Conservation (phyloP, 2,888 invertebrate genomes). For the Amphipoea lucens region DNA sequence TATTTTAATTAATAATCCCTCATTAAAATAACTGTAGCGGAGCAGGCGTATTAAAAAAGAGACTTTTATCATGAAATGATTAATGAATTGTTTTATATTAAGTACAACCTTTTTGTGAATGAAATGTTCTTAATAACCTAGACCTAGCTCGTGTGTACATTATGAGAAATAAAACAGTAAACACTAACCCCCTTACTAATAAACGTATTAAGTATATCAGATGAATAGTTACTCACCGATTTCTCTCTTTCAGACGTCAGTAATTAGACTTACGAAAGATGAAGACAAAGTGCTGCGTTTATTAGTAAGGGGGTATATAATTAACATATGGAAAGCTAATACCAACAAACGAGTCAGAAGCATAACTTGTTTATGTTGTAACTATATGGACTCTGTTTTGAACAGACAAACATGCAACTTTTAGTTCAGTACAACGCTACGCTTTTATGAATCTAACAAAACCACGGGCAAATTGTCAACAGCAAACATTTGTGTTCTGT, state of each 20-base stretch:
- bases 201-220: no score
- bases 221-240: no score
- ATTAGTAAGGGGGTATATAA: background rate
- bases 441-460: constrained; percentile 36
- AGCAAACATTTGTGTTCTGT: background rate
- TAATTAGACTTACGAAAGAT: no score
- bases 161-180: constrained; percentile 10
- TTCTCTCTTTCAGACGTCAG: no score
- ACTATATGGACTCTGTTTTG: constrained; percentile 12
- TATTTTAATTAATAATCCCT: constrained; percentile 71
- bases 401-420: constrained; percentile 35
- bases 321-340: constrained; percentile 34
- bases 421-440: constrained; percentile 13
- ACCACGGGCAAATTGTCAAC: constrained; percentile 23
- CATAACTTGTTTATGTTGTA: constrained; percentile 26
- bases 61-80: constrained; percentile 26
- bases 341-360: background rate
- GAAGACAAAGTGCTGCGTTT: no score
- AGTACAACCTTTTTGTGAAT: background rate
- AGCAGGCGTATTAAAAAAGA: constrained; percentile 22
- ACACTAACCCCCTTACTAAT: background rate
- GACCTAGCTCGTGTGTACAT: background rate
- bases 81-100: constrained; percentile 11
- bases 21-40: constrained; percentile 64
- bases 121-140: background rate